These are phyloP conservation scores for Agrotis exclamationis DNA, from an alignment of 2,888 invertebrate species.

Conservation along the genomic window DNA sequence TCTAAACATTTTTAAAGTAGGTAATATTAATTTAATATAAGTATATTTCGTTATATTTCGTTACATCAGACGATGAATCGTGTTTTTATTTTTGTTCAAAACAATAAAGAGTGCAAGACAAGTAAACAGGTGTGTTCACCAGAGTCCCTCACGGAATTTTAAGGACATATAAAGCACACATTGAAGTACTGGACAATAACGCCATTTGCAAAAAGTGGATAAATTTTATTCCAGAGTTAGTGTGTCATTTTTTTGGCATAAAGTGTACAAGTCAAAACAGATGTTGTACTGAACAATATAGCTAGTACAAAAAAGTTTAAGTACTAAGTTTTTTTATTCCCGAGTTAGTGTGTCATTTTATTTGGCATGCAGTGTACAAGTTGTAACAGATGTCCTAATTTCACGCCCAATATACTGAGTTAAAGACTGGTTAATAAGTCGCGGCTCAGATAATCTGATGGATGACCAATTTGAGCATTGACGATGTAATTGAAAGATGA, in stretches of 20 bases:
- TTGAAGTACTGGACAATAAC: not conserved
- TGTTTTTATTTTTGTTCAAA: not conserved
- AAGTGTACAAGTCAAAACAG: no score
- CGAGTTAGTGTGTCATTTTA: slow-evolving; percentile 8
- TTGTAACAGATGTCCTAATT: slow-evolving; percentile 53
- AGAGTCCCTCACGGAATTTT: not conserved
- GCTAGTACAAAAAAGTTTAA: slow-evolving; percentile 9
- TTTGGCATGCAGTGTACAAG: slow-evolving; percentile 31
- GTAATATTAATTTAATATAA: no score
- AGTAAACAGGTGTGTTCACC: slow-evolving; percentile 16
- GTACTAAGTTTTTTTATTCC: not conserved
- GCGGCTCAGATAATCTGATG: slow-evolving; percentile 42
- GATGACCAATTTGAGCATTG: slow-evolving; percentile 17
- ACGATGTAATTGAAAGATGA: no score
- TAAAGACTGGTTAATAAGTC: slow-evolving; percentile 27
- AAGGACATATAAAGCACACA: not conserved
- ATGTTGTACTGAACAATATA: not conserved
- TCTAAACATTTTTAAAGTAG: no score
- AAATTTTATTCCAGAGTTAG: not conserved
- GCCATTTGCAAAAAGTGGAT: not conserved
- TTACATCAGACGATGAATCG: no score
- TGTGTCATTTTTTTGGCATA: no score
- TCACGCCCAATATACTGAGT: slow-evolving; percentile 43
- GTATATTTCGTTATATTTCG: no score
- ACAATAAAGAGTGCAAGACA: not conserved